phyloP scores from a whole-genome alignment of 2,113 vertebrate genomes.

The Chrysemys picta region DNA sequence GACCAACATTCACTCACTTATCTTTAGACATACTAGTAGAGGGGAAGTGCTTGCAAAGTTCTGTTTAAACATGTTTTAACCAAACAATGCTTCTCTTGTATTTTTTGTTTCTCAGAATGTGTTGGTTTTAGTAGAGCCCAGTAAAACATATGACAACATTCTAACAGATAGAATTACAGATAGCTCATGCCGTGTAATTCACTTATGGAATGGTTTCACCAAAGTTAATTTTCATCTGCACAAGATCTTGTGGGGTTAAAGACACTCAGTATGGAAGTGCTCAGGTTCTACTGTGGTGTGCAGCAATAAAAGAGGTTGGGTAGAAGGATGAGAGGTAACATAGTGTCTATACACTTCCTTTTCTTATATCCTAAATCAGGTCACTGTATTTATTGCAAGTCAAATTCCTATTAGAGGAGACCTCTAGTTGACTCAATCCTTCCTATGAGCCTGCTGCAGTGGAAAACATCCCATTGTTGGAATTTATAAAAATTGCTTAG shows the following conservation, averaged over 20 bases:
- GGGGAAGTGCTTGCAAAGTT: neutral
- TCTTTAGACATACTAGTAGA: neutral
- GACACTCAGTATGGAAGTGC: neutral
- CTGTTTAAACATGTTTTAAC: neutral
- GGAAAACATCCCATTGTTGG: neutral
- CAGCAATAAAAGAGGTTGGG: neutral
- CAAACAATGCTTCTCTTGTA: neutral
- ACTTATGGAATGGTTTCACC: neutral
- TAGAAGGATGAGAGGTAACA: neutral
- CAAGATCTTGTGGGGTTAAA: rapidly evolving
- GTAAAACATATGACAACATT: neutral
- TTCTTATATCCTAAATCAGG: neutral
- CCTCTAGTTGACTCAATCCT: slow-evolving; percentile 9
- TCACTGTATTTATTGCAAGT: neutral
- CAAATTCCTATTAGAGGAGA: neutral
- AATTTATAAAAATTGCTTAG: neutral
- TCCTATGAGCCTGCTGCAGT: slow-evolving; percentile 6
- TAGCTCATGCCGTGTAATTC: rapidly evolving
- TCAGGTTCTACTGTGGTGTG: neutral
- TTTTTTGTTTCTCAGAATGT: neutral
- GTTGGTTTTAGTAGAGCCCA: neutral
- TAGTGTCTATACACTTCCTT: neutral
- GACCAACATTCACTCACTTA: neutral
- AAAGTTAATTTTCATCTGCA: neutral
- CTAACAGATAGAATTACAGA: neutral